phyloP scores from a whole-genome alignment of 2,797 vertebrate species.

The Nannoperca australis region DNA sequence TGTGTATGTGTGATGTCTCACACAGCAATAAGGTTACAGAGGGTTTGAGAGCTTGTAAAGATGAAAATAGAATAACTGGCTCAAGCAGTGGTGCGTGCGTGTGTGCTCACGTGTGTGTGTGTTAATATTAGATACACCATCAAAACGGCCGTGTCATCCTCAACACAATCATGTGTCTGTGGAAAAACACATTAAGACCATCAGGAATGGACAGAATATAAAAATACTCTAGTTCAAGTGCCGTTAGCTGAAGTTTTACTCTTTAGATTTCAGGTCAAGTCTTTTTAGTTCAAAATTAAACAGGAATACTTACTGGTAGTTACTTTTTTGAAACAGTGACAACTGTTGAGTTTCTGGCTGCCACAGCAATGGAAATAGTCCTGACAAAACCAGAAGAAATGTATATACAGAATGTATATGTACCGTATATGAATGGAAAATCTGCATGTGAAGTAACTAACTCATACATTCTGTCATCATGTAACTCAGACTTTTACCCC shows the following conservation, averaged over 20 bases:
- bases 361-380: neutral
- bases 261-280: neutral
- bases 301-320: neutral
- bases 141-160: slow-evolving; percentile 1
- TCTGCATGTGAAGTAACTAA: neutral
- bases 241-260: neutral
- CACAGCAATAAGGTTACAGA: slow-evolving; percentile 8
- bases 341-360: neutral
- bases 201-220: neutral
- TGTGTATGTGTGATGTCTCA: slow-evolving; percentile 1
- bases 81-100: neutral
- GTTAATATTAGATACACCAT: slow-evolving; percentile 11
- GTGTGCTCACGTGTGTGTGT: neutral
- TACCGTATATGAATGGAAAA: neutral
- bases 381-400: neutral
- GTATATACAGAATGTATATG: neutral
- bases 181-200: neutral
- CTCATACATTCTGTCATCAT: neutral
- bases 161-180: slow-evolving; percentile 1
- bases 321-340: neutral
- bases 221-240: neutral
- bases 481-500: too few relatives aligned
- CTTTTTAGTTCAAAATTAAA: too few relatives aligned
- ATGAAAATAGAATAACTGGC: slow-evolving; percentile 33
- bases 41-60: slow-evolving; percentile 43